These are phyloP conservation scores for Tuberolachnus salignus DNA, from an alignment of 2,888 invertebrate genomes.

Conservation along the genomic window DNA sequence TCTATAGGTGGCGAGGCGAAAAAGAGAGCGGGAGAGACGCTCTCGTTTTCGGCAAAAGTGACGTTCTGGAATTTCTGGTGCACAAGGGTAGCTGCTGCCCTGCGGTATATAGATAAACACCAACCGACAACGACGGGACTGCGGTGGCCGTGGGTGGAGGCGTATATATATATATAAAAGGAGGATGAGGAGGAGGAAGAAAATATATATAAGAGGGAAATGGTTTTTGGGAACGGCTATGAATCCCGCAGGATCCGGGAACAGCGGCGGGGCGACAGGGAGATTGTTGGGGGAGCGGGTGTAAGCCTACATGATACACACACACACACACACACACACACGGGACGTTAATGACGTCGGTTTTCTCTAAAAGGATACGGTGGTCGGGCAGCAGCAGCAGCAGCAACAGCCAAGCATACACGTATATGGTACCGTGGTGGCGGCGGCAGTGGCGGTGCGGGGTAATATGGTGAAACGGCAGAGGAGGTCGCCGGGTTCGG, in stretches of 20 bases:
- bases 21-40: conserved; percentile 2
- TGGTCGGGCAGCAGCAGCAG: conserved; percentile 16
- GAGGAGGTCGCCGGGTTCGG: not conserved
- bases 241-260: no score
- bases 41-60: conserved; percentile 52
- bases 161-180: not conserved
- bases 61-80: conserved; percentile 30
- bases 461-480: not conserved
- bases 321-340: not conserved
- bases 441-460: not conserved
- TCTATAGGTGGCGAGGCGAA: not conserved
- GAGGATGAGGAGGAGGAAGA: not conserved
- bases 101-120: conserved; percentile 38
- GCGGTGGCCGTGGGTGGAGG: not conserved
- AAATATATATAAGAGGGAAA: conserved; percentile 21
- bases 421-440: no score
- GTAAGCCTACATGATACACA: conserved; percentile 37
- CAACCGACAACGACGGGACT: not conserved
- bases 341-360: conserved; percentile 46
- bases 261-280: not conserved
- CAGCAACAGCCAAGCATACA: not conserved
- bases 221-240: not conserved
- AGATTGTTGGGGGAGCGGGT: no score
- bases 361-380: conserved; percentile 45
- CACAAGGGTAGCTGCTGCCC: conserved; percentile 32